These are phyloP conservation scores for Turdus rufiventris DNA, from an alignment of 2,113 vertebrate species.

Conservation along the genomic window DNA sequence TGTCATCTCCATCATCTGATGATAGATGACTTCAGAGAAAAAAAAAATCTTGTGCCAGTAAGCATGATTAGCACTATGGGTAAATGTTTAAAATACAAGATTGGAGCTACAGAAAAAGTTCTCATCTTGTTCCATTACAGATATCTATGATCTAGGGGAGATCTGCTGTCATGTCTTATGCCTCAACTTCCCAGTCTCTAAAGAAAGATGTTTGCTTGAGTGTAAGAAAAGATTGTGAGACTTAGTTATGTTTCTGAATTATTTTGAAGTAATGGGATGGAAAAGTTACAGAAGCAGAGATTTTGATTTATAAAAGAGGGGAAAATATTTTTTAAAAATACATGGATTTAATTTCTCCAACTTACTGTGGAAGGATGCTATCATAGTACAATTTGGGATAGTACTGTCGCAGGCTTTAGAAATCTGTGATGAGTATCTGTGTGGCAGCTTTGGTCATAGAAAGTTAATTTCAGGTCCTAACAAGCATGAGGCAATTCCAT, in stretches of 20 bases:
- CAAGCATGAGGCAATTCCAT: not conserved
- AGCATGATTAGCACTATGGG: not conserved
- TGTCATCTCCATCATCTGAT: not conserved
- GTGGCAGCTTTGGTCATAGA: not conserved
- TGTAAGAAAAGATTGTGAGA: not conserved
- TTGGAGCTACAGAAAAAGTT: not conserved
- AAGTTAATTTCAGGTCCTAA: conserved; percentile 14
- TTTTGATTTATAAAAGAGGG: not conserved
- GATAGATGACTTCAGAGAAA: not conserved
- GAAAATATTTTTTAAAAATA: not conserved
- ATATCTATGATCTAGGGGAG: not conserved
- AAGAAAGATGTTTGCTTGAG: not conserved
- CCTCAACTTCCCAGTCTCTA: not conserved
- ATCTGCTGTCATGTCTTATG: accelerated
- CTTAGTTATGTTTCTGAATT: not conserved
- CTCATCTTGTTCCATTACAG: not conserved
- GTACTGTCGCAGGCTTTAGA: not conserved
- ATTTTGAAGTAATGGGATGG: not conserved
- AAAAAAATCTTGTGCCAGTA: not conserved
- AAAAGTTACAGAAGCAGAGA: not conserved
- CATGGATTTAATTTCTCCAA: not conserved
- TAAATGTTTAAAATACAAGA: not conserved
- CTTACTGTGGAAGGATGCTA: not conserved
- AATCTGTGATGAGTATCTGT: not conserved
- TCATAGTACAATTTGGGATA: not conserved